Conservation (phyloP, 2,888 invertebrate species). For the Therioaphis trifolii region DNA sequence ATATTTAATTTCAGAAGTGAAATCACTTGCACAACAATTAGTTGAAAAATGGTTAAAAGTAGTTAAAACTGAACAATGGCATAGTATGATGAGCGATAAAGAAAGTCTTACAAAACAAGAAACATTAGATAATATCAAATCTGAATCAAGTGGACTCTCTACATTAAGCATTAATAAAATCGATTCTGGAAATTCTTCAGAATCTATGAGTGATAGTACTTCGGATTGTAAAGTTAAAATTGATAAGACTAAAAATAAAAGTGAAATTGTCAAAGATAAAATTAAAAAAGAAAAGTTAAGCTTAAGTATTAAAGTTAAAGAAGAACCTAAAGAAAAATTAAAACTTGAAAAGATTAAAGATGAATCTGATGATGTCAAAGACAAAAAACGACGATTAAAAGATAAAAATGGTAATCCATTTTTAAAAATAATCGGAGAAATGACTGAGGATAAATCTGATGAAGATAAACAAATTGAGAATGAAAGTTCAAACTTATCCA, state of each 20-base stretch:
- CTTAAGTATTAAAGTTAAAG: slow-evolving; percentile 48
- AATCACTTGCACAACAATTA: slow-evolving; percentile 43
- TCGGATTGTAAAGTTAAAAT: slow-evolving; percentile 39
- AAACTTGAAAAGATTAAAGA: slow-evolving; percentile 48
- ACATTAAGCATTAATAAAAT: not conserved
- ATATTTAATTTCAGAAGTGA: slow-evolving; percentile 46
- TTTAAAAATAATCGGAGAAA: slow-evolving; percentile 56
- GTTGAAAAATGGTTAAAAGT: slow-evolving; percentile 63
- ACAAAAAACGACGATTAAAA: slow-evolving; percentile 37
- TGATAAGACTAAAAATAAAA: slow-evolving; percentile 53
- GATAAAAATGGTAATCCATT: slow-evolving; percentile 60
- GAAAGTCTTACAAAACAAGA: slow-evolving; percentile 64
- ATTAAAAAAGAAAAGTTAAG: slow-evolving; percentile 59
- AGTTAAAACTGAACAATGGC: slow-evolving; percentile 68
- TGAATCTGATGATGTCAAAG: slow-evolving; percentile 43
- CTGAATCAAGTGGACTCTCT: slow-evolving; percentile 22
- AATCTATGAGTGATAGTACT: not conserved
- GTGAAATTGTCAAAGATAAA: slow-evolving; percentile 53
- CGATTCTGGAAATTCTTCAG: slow-evolving; percentile 18
- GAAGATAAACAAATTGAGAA: slow-evolving; percentile 51
- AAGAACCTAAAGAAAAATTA: slow-evolving; percentile 56
- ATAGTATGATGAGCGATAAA: slow-evolving; percentile 68
- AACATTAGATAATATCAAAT: not conserved
- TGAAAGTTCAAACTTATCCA: slow-evolving; percentile 25
- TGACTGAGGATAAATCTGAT: slow-evolving; percentile 52